Evolutionary conservation across 2,888 invertebrate genomes (phyloP).

Genomic region (Ametastegia equiseti): DNA sequence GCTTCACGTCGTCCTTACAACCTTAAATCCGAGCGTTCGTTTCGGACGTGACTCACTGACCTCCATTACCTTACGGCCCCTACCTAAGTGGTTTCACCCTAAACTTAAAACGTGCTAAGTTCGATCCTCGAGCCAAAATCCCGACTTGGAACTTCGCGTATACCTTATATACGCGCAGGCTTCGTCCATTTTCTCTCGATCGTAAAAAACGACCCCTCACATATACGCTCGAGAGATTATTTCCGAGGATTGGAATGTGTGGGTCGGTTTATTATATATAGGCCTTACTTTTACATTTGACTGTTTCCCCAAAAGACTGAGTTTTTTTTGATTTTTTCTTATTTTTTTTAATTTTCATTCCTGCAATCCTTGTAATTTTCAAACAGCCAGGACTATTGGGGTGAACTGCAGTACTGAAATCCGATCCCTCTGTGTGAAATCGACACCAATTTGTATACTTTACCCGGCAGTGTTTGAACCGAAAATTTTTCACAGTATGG

Average conservation of each 20-base stretch:
- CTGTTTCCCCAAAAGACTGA: too few relatives aligned
- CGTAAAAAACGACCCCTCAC: neutral
- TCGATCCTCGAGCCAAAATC: neutral
- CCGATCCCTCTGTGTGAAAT: too few relatives aligned
- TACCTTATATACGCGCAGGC: neutral
- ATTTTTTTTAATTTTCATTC: too few relatives aligned
- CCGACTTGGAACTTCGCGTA: neutral
- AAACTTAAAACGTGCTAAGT: slow-evolving; percentile 42
- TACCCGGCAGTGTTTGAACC: too few relatives aligned
- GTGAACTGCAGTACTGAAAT: too few relatives aligned
- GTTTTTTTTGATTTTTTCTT: too few relatives aligned
- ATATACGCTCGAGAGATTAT: neutral
- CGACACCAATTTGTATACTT: too few relatives aligned
- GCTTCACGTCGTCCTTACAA: slow-evolving; percentile 13
- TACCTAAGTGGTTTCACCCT: slow-evolving; percentile 32
- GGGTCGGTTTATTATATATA: neutral
- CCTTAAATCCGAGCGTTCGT: slow-evolving; percentile 35
- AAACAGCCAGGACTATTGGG: too few relatives aligned
- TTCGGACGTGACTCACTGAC: slow-evolving; percentile 45
- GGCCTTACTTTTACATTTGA: too few relatives aligned
- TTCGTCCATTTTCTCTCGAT: neutral
- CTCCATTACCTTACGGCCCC: slow-evolving; percentile 39
- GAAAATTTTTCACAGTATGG: too few relatives aligned
- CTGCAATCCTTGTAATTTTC: too few relatives aligned
- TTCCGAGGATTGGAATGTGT: neutral